Base-by-base conservation (phyloP, 2,888 invertebrate genomes). In the Sericinus montela region DNA sequence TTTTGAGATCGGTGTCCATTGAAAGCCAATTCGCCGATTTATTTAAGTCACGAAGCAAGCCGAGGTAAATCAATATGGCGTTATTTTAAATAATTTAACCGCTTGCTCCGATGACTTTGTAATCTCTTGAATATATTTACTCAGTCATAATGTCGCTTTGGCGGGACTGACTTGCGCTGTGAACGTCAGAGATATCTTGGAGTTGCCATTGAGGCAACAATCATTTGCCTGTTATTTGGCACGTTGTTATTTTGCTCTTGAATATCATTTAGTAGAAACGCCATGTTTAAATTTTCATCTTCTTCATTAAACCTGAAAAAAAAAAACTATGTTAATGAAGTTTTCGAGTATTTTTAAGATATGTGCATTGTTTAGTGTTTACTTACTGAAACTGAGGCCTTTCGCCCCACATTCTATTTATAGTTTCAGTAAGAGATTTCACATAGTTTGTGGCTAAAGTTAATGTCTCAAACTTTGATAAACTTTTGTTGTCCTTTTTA, bases 381-480 rank as follows among this genome's bases (percentile, higher is more conserved):
- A 80, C 87, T 81, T 67, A 89, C 89, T 73, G 75, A 61, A 88
- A 89, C 54, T 75, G 75, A 46, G 78, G 74, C 32, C 72, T 89
- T 65, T 93, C 93, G 15, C 93, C 94, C 46, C 95, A 90, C 91
- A 95, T 94, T 48, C 93, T 92, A 75, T 95, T 94, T 62, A 96
- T 94, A 56, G 95, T 94, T 76, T 96, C 96, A 19, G 96, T 96
- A 55, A 97, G 89, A 10, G 96, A 95, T 89, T 95, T 96, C 53
- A 97, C 96, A 78, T 96, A 97, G 82, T 96, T 96, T 86, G 95
- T 95, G 62, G 96, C 96, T 73, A 97, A 84, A 8, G 96, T 96
- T 53, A 97, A 81, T 0, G 96, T 97, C 81, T 96, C 96, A 62
- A 97, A 95, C 84, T 97, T 97, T 6, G 95, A 95, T 52, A 97